Evolutionary conservation across 2,113 vertebrate genomes (phyloP).

Genomic region (Garra rufa): DNA sequence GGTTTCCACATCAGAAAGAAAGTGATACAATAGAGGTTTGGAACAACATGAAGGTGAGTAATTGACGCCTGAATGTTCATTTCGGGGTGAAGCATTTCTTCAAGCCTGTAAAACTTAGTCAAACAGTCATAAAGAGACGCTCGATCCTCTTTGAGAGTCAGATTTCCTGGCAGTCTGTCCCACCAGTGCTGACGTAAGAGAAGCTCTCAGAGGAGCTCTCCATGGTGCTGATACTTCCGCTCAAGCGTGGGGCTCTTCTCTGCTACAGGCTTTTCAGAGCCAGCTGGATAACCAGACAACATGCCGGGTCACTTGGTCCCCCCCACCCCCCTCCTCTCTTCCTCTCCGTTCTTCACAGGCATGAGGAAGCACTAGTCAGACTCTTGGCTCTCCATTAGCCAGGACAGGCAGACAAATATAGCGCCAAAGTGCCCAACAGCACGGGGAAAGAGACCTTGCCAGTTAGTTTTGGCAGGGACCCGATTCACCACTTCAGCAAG

Average conservation of each 20-base stretch:
- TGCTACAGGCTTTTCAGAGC: background rate
- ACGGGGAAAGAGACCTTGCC: slow-evolving; percentile 11
- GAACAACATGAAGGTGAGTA: background rate
- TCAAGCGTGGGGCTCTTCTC: slow-evolving; percentile 17
- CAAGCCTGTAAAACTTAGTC: background rate
- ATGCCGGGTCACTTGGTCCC: background rate
- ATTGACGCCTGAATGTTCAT: background rate
- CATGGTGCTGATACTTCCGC: slow-evolving; percentile 35
- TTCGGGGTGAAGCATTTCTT: background rate
- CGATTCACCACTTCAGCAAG: slow-evolving; percentile 46
- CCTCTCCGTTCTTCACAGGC: slow-evolving; percentile 21
- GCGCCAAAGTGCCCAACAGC: slow-evolving; percentile 8
- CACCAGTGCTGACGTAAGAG: slow-evolving; percentile 14
- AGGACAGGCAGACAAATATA: slow-evolving; percentile 28
- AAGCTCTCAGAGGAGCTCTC: slow-evolving; percentile 34
- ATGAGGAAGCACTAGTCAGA: slow-evolving; percentile 21
- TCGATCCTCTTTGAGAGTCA: slow-evolving; percentile 2
- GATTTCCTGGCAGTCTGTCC: background rate
- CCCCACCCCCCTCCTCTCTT: background rate
- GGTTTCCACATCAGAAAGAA: background rate
- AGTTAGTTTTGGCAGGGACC: slow-evolving; percentile 37
- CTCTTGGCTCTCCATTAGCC: slow-evolving; percentile 1
- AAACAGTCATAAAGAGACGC: background rate
- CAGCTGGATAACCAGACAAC: slow-evolving; percentile 29
- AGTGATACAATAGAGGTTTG: background rate